A percentile compares a stretch with the other conserved stretches of the same genome.
phyloP scores from a whole-genome alignment of 2,113 vertebrate genomes.

The Bubo blakistoni region DNA sequence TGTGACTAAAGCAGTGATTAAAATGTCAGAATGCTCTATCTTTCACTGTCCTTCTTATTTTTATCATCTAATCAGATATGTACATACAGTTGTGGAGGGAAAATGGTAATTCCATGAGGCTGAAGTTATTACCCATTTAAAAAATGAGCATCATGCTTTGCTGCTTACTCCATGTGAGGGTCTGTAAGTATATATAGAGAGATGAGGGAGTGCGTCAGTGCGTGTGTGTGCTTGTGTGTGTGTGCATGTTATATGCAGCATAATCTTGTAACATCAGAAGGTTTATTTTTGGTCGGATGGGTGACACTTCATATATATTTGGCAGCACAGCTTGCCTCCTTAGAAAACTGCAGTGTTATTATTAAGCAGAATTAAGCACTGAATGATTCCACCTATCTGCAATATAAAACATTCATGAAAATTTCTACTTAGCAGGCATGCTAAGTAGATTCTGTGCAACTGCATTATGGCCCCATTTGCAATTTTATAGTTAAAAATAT shows the following conservation, averaged over 20 bases:
- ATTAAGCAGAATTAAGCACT: not conserved
- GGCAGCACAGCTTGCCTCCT: not conserved
- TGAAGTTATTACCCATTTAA: not conserved
- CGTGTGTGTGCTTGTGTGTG: fast-evolving
- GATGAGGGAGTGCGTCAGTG: not conserved
- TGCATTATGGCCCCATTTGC: not conserved
- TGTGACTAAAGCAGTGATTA: not conserved
- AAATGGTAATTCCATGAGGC: not conserved
- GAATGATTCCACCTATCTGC: not conserved
- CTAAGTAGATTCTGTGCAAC: not conserved
- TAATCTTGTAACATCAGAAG: not conserved
- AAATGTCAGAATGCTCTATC: not conserved
- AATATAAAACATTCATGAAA: slow-evolving; percentile 11
- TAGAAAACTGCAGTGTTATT: not conserved
- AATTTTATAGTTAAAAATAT: slow-evolving; percentile 30
- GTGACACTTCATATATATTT: not conserved
- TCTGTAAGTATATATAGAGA: not conserved
- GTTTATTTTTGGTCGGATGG: not conserved
- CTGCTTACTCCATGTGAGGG: not conserved
- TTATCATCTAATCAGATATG: not conserved
- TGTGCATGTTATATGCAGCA: not conserved
- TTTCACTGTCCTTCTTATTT: not conserved
- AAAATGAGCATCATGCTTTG: not conserved
- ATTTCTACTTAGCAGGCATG: not conserved
- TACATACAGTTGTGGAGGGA: not conserved